These are phyloP conservation scores for Cyprinodon tularosa DNA, from an alignment of 2,113 vertebrate species.

Conservation along the genomic window DNA sequence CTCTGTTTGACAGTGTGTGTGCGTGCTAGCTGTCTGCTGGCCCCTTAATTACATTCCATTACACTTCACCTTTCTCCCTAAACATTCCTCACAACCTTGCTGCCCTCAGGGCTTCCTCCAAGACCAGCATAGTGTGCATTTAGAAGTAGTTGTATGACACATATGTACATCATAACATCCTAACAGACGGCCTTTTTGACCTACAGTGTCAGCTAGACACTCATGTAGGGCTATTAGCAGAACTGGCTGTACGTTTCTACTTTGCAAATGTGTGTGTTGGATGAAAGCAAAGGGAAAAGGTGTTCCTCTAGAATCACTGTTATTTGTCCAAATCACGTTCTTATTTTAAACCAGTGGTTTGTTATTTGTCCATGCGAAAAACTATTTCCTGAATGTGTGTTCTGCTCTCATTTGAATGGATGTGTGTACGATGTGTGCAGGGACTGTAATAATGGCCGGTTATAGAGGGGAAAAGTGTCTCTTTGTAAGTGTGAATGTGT, in stretches of 20 bases:
- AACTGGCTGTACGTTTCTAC: background rate
- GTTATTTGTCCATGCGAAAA: conserved; percentile 21
- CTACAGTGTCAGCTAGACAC: conserved; percentile 8
- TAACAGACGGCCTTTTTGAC: conserved; percentile 3
- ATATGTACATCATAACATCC: conserved; percentile 27
- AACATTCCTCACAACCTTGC: conserved; percentile 63
- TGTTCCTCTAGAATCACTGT: conserved; percentile 32
- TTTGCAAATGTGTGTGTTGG: conserved; percentile 2
- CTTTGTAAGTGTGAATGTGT: conserved; percentile 5
- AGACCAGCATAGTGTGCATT: conserved; percentile 41
- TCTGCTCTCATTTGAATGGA: conserved; percentile 36
- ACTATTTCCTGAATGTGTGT: conserved; percentile 32
- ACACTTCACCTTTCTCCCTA: conserved; percentile 73
- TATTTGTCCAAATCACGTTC: conserved; percentile 34
- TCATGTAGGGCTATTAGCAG: background rate
- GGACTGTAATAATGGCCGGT: conserved; percentile 43
- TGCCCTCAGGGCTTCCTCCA: conserved; percentile 58
- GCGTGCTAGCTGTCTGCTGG: conserved; percentile 29
- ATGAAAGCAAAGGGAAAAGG: conserved; percentile 6
- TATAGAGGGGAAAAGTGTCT: conserved; percentile 38
- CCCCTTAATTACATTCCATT: conserved; percentile 73
- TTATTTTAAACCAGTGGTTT: conserved; percentile 30
- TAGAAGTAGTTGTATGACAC: conserved; percentile 26
- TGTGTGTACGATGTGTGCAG: conserved; percentile 26
- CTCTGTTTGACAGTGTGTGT: conserved; percentile 17